Evolutionary conservation across 2,113 vertebrate species (phyloP).

Genomic region (Brachypteracias leptosomus): DNA sequence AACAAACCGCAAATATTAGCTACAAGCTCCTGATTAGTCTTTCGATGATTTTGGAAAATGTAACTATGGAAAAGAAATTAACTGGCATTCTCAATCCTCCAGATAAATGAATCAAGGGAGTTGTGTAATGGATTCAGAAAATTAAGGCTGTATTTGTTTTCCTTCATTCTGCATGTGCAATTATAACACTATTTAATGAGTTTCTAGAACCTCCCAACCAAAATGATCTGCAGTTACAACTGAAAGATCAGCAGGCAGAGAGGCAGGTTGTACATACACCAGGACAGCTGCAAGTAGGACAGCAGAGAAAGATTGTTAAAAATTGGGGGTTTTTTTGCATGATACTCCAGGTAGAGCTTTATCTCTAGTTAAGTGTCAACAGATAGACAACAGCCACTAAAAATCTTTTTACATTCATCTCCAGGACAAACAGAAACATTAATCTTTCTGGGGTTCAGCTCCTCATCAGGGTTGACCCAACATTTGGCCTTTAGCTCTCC

Average conservation of each 20-base stretch:
- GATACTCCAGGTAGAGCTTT: neutral
- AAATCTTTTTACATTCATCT: neutral
- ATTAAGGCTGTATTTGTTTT: constrained; percentile 47
- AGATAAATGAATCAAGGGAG: constrained; percentile 43
- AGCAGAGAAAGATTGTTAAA: neutral
- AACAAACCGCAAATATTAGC: constrained; percentile 48
- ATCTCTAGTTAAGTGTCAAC: neutral
- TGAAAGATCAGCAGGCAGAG: neutral
- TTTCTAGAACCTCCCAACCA: neutral
- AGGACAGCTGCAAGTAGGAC: neutral
- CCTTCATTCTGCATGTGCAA: constrained; percentile 13
- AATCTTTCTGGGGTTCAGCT: neutral
- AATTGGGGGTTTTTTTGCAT: neutral
- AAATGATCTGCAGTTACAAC: neutral
- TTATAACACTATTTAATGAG: constrained; percentile 18
- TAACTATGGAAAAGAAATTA: constrained; percentile 47
- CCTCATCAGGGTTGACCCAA: neutral
- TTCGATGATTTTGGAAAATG: constrained; percentile 49
- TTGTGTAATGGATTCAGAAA: constrained; percentile 27
- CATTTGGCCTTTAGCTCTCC: neutral
- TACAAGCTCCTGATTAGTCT: constrained; percentile 51
- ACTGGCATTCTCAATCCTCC: constrained; percentile 12
- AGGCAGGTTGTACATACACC: neutral
- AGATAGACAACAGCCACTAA: neutral
- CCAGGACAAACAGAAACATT: neutral